Base-by-base conservation (phyloP, 2,888 invertebrate genomes). In the Alsophila aescularia region DNA sequence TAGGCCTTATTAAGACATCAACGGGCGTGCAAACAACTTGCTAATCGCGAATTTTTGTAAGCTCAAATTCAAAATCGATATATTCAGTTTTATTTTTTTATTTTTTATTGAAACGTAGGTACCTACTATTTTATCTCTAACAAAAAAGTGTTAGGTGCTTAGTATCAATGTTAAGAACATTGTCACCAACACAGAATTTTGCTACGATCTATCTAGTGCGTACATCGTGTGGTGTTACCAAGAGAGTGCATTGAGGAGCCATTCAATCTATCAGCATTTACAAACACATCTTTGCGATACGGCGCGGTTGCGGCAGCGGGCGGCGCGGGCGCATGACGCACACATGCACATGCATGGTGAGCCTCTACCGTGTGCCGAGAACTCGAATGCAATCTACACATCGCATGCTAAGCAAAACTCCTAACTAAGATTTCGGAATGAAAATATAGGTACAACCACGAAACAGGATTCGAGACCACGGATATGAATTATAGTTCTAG, bases 181-280 rank as follows among this genome's bases (percentile, higher is more conserved):
- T 41, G 37, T 44, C 10, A 12, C n/a, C 39, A 35, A 12, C 40
- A n/a, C 16, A 54, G 40, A 31, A 29, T 43, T 56, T 56, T 45
- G 43, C 54, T 37, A 52, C 47, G 48, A 31, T 39, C 39, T 58
- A 48, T 53, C 48, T 52, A 52, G 45, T 48, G 49, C 39, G 54
- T 42, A 56, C 47, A 52, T 48, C 40, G 42, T 43, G 50, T 50
- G 51, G 40, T 52, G 41, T 61, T 53, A 58, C 58, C 50, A 49
- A 58, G 60, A 48, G 54, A 61, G 58, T 64, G 59, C 63, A 70
- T 67, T 67, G 72, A 72, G 70, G 62, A 70, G 65, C 68, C 69
- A 69, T 73, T 79, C 75, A 79, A 78, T 81, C 77, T 81, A 77
- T 80, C 79, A 75, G 67, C 70, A 69, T 69, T 60, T 60, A 72